Evolutionary conservation across 1,140 invertebrate genomes (phyloP).

Genomic region (Camponotus pennsylvanicus): DNA sequence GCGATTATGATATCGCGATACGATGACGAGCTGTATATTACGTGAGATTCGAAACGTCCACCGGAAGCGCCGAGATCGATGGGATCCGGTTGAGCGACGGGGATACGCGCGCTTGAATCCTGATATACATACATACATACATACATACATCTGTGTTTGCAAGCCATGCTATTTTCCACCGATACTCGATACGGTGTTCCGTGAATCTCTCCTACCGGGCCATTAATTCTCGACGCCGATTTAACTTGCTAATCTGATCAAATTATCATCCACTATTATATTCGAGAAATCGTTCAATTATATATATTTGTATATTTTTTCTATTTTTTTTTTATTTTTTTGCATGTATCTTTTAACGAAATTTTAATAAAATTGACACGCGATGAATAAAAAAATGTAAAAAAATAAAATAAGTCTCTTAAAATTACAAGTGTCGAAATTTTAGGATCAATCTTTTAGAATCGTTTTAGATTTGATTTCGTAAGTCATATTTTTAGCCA

Average conservation of each 20-base stretch:
- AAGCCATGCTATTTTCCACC: constrained; percentile 32
- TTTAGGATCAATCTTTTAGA: neutral
- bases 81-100: constrained; percentile 36
- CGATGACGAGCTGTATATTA: constrained; percentile 31
- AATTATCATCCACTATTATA: constrained; percentile 12
- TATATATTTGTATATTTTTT: neutral
- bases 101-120: neutral
- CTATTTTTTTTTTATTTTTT: neutral
- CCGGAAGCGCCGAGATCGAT: constrained; percentile 47
- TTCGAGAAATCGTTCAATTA: neutral
- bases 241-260: constrained; percentile 21
- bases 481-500: neutral
- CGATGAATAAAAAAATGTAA: neutral
- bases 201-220: neutral
- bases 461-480: constrained; percentile 16
- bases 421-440: neutral
- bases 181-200: constrained; percentile 32
- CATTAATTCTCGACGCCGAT: constrained; percentile 40
- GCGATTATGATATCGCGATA: constrained; percentile 35
- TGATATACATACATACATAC: too few relatives aligned
- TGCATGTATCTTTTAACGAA: neutral
- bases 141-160: too few relatives aligned
- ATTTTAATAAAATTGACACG: neutral
- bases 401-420: neutral
- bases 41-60: constrained; percentile 32